Conservation (phyloP, 2,797 vertebrate genomes). For the Emys orbicularis region DNA sequence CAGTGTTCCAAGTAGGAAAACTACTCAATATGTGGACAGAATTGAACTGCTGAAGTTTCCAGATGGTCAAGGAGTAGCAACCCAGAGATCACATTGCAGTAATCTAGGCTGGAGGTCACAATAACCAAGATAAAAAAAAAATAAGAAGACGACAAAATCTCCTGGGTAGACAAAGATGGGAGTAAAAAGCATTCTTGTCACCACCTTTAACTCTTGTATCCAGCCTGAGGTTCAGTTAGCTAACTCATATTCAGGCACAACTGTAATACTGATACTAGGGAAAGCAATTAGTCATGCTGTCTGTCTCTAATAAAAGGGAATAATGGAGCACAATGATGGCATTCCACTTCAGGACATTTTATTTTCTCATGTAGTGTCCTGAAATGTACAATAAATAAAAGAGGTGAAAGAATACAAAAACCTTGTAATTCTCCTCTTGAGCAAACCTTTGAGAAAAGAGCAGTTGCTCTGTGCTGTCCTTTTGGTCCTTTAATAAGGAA, state of each 20-base stretch:
- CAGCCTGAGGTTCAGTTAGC: background rate
- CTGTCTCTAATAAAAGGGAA: background rate
- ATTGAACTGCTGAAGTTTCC: background rate
- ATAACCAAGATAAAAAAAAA: background rate
- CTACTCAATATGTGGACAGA: background rate
- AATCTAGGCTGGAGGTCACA: background rate
- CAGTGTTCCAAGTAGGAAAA: background rate
- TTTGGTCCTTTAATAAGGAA: background rate
- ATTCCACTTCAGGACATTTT: background rate
- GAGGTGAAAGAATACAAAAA: background rate
- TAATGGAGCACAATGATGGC: background rate
- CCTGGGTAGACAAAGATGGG: background rate
- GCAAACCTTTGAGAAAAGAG: background rate
- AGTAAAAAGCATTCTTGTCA: background rate
- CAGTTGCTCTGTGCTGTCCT: background rate
- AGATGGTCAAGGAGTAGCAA: background rate
- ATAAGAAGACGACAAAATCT: background rate
- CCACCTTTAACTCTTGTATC: background rate
- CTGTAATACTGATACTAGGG: background rate
- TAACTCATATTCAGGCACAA: background rate
- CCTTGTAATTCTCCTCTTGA: background rate
- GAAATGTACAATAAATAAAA: background rate
- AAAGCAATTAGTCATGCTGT: background rate
- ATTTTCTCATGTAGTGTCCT: background rate
- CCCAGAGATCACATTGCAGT: background rate